Percentiles rank a stretch among this genome's conserved stretches.
These are phyloP conservation scores for Menura novaehollandiae DNA, from an alignment of 2,113 vertebrate genomes.

Conservation along the genomic window DNA sequence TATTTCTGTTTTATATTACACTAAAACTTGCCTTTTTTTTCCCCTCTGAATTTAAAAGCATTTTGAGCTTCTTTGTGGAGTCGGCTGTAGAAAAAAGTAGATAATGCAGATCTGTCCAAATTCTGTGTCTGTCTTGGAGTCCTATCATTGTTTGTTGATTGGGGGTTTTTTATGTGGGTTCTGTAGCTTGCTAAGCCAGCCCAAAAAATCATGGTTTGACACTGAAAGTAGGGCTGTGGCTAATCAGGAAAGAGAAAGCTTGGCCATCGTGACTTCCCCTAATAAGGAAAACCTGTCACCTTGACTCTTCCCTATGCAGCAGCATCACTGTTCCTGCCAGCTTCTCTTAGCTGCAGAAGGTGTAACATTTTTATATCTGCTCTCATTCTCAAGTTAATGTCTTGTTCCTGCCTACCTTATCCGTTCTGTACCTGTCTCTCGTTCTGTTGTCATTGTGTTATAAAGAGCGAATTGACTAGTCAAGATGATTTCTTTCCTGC, in stretches of 20 bases:
- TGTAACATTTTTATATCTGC: slow-evolving; percentile 24
- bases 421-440: slow-evolving; percentile 39
- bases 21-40: not conserved
- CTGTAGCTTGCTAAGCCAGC: not conserved
- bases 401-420: slow-evolving; percentile 41
- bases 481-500: slow-evolving; percentile 30
- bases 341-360: not conserved
- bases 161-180: not conserved
- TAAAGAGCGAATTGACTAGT: slow-evolving; percentile 23
- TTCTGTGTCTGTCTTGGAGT: not conserved
- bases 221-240: not conserved
- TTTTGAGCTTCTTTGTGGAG: not conserved
- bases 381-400: not conserved
- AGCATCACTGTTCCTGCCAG: not conserved
- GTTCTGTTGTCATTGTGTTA: slow-evolving; percentile 10
- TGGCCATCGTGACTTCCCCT: not conserved
- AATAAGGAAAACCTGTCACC: not conserved
- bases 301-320: not conserved
- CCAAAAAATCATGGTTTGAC: not conserved
- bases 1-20: not conserved
- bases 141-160: not conserved
- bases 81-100: not conserved
- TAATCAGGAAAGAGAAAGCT: not conserved
- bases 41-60: not conserved
- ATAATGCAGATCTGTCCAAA: not conserved